phyloP scores from a whole-genome alignment of 2,888 invertebrate species.

The Pollenia griseotomentosa region DNA sequence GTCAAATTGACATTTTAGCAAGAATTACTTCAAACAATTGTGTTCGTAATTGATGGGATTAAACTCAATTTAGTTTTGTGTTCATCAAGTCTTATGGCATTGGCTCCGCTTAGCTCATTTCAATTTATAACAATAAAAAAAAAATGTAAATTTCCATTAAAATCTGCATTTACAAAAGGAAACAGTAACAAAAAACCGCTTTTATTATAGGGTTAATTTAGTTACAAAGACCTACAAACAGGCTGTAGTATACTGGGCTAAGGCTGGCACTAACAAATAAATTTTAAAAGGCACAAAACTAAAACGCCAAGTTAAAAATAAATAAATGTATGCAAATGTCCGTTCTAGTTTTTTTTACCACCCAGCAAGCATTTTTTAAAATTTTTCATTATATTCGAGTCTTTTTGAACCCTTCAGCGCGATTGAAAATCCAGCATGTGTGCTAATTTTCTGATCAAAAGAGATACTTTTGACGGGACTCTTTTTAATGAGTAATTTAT shows the following conservation, averaged over 20 bases:
- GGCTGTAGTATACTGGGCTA: no score
- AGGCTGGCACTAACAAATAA: no score
- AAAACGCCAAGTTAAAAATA: background rate
- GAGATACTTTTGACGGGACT: no score
- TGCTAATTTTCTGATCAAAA: no score
- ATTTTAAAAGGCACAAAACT: no score
- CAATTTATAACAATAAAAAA: conserved; percentile 20
- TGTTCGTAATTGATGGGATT: conserved; percentile 26
- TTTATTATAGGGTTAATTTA: conserved; percentile 28
- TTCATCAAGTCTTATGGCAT: background rate
- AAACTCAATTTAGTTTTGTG: conserved; percentile 11
- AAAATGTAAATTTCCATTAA: conserved; percentile 17
- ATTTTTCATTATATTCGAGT: no score
- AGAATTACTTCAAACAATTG: conserved; percentile 3
- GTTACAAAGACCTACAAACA: conserved; percentile 2
- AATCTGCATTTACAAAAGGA: conserved; percentile 16
- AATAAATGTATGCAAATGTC: background rate
- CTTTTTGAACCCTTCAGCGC: no score
- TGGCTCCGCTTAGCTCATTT: conserved; percentile 5
- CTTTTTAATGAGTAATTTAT: no score
- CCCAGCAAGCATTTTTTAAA: no score
- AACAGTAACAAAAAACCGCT: background rate
- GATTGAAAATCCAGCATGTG: no score
- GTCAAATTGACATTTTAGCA: conserved; percentile 1
- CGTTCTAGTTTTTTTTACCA: background rate